phyloP scores from a whole-genome alignment of 2,797 vertebrate species.

The Mormyrus proboscirostris region DNA sequence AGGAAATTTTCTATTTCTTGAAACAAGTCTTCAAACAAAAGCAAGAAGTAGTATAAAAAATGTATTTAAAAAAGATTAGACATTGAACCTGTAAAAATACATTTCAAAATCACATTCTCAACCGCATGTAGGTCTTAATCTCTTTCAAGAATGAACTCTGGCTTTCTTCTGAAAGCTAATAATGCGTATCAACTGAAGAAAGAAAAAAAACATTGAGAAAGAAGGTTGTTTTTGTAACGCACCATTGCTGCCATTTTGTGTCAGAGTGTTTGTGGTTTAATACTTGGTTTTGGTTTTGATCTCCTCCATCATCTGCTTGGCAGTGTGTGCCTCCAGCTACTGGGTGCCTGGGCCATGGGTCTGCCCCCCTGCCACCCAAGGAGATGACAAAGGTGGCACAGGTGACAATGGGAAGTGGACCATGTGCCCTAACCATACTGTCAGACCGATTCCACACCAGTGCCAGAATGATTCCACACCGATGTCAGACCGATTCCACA shows the following conservation, averaged over 20 bases:
- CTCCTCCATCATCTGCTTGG: background rate
- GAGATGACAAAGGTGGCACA: conserved; percentile 21
- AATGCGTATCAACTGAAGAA: background rate
- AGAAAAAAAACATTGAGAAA: background rate
- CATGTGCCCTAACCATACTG: conserved; percentile 18
- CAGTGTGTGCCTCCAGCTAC: background rate
- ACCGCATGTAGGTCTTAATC: background rate
- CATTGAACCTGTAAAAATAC: background rate
- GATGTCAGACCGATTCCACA: too few relatives aligned
- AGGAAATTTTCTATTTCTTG: background rate
- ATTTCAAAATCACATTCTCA: background rate
- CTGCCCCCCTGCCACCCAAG: conserved; percentile 16
- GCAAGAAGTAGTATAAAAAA: background rate
- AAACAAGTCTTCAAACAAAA: background rate
- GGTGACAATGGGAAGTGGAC: conserved; percentile 21
- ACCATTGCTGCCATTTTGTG: background rate
- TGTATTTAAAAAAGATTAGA: background rate
- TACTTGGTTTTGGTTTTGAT: conserved; percentile 1
- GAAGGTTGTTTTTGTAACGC: background rate
- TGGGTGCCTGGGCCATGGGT: background rate
- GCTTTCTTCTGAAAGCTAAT: background rate
- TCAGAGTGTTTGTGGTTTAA: conserved; percentile 7
- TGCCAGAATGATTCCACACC: too few relatives aligned
- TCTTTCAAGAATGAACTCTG: background rate
- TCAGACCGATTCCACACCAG: too few relatives aligned